phyloP scores from a whole-genome alignment of 1,140 invertebrate species.

The Euglossa dilemma region DNA sequence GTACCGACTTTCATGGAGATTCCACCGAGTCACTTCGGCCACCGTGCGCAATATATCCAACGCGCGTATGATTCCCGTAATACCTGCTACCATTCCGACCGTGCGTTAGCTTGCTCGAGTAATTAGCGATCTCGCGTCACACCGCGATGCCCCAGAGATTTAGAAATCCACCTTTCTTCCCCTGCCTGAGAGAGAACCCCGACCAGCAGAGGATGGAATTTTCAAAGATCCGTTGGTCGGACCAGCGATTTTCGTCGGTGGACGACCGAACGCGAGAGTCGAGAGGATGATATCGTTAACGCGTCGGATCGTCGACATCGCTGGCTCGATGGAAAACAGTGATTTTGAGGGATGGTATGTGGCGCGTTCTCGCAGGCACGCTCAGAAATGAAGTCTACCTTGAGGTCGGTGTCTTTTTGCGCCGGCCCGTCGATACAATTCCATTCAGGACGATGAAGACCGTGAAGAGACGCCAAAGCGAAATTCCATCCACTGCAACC shows the following conservation, averaged over 20 bases:
- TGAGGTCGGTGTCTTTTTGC: conserved; percentile 58
- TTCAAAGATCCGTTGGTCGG: accelerated
- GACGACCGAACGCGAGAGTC: not conserved
- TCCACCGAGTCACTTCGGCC: conserved; percentile 36
- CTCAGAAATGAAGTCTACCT: conserved; percentile 65
- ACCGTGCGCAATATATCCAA: conserved; percentile 26
- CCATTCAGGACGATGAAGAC: conserved; percentile 56
- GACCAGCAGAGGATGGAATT: not conserved
- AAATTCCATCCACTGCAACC: conserved; percentile 52
- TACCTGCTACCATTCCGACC: not conserved
- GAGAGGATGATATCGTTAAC: not conserved
- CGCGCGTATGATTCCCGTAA: conserved; percentile 21
- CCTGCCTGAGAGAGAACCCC: too few species aligned
- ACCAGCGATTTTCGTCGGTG: not conserved
- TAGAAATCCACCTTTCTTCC: too few species aligned
- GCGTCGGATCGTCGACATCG: conserved; percentile 16
- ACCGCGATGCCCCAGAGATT: too few species aligned
- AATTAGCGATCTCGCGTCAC: not conserved
- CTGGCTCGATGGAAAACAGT: not conserved
- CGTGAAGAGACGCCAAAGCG: conserved; percentile 58
- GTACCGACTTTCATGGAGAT: conserved; percentile 39
- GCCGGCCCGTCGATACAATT: conserved; percentile 60
- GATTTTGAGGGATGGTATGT: conserved; percentile 56
- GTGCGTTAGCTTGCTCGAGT: not conserved
- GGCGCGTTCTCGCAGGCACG: conserved; percentile 22